A percentile compares a stretch with the other conserved stretches of the same genome.
phyloP scores from a whole-genome alignment of 2,797 vertebrate genomes.

The Girardinus metallicus region DNA sequence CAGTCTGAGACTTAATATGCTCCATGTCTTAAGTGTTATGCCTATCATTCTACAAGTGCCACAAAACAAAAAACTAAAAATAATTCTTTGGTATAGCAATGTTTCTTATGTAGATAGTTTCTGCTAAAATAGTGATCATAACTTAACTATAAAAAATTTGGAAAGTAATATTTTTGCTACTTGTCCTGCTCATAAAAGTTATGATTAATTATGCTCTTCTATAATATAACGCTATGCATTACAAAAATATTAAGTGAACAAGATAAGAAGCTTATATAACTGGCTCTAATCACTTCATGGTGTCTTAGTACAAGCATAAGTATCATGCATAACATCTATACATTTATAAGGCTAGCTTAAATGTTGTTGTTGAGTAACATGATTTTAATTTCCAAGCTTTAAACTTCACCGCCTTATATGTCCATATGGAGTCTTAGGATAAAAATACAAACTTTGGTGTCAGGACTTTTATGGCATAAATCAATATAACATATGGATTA shows the following conservation, averaged over 20 bases:
- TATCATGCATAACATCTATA: not conserved
- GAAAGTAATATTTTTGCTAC: not conserved
- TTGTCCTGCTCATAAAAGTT: not conserved
- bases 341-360: not conserved
- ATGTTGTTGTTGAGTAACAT: not conserved
- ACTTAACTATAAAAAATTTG: not conserved
- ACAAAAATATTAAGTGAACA: conserved; percentile 34
- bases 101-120: not conserved
- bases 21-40: not conserved
- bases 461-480: not conserved
- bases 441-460: not conserved
- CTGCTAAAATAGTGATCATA: not conserved
- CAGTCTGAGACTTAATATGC: not conserved
- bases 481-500: not conserved
- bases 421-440: not conserved
- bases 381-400: not conserved
- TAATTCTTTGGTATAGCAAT: not conserved
- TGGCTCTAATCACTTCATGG: conserved; percentile 25
- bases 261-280: conserved; percentile 48
- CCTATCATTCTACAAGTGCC: not conserved
- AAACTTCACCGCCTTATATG: not conserved
- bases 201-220: too few species aligned
- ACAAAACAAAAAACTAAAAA: not conserved
- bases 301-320: not conserved
- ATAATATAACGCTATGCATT: conserved; percentile 5